These are phyloP conservation scores for Platyrinchus mystaceus DNA, from an alignment of 2,797 vertebrate species.

Conservation along the genomic window DNA sequence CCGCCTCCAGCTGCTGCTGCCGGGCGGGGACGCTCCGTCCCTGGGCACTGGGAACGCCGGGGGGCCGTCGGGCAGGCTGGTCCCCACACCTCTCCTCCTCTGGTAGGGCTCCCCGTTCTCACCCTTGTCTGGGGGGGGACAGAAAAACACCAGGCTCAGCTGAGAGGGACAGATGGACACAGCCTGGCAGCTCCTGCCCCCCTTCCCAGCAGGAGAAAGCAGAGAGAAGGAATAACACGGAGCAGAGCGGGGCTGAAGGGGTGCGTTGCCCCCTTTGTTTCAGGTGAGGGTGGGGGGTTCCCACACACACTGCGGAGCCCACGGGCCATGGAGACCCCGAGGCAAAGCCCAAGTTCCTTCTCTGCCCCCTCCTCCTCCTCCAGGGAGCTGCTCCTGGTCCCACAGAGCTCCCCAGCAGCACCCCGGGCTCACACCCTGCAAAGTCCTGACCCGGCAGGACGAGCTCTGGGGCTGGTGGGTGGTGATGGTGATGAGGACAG, in stretches of 20 bases:
- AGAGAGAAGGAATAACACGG: neutral
- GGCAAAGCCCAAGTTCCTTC: neutral
- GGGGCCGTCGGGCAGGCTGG: conserved; percentile 8
- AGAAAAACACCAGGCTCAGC: neutral
- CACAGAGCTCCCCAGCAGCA: neutral
- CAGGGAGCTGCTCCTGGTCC: neutral
- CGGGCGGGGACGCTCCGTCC: neutral
- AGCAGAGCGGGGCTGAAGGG: neutral
- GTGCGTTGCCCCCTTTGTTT: fast-evolving
- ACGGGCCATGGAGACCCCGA: neutral
- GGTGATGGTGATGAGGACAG: neutral
- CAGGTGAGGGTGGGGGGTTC: no score
- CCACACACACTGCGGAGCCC: neutral
- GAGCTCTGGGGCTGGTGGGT: neutral
- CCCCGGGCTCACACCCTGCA: neutral
- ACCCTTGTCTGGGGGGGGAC: conserved; percentile 79
- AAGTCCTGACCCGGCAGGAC: fast-evolving
- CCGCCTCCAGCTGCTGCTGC: conserved; percentile 85
- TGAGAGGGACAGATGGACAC: fast-evolving
- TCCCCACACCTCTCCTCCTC: conserved; percentile 73
- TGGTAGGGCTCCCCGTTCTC: conserved; percentile 92
- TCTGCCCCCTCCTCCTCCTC: neutral
- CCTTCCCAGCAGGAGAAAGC: neutral
- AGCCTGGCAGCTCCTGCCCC: neutral
- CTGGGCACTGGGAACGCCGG: conserved; percentile 5